Percentiles rank a stretch among this genome's conserved stretches.
Conservation (phyloP, 1,140 invertebrate genomes). For the Aphis craccivora region DNA sequence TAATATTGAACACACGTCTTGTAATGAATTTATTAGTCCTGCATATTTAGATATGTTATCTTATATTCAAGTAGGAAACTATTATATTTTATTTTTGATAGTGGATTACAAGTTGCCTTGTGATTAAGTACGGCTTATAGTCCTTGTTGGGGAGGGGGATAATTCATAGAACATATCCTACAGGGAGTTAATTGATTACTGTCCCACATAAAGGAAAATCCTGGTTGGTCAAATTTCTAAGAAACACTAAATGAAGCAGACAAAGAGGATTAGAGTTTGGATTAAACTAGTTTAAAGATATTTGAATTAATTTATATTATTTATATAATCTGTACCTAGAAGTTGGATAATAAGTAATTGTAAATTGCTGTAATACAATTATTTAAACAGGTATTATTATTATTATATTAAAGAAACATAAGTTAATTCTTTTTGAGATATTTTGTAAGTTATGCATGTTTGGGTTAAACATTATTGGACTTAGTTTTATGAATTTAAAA, state of each 20-base stretch:
- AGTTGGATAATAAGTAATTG: background rate
- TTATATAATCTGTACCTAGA: background rate
- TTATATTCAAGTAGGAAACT: background rate
- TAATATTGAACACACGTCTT: background rate
- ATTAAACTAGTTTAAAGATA: background rate
- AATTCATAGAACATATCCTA: background rate
- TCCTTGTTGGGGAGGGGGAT: background rate
- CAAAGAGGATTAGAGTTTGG: background rate
- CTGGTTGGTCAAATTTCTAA: conserved; percentile 9
- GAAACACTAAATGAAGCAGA: background rate
- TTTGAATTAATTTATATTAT: background rate
- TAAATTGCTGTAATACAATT: background rate
- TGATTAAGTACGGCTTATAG: background rate
- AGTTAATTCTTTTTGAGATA: background rate
- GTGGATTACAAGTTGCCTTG: background rate
- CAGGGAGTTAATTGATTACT: background rate
- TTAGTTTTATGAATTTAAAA: background rate
- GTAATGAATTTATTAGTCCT: no score
- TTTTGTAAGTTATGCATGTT: background rate
- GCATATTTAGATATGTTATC: background rate
- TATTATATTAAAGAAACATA: background rate
- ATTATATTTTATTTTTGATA: background rate
- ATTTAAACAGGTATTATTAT: background rate
- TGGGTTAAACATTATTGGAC: background rate
- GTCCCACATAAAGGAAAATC: background rate